Evolutionary conservation across 2,888 invertebrate species (phyloP).

Genomic region (Netelia inedita): DNA sequence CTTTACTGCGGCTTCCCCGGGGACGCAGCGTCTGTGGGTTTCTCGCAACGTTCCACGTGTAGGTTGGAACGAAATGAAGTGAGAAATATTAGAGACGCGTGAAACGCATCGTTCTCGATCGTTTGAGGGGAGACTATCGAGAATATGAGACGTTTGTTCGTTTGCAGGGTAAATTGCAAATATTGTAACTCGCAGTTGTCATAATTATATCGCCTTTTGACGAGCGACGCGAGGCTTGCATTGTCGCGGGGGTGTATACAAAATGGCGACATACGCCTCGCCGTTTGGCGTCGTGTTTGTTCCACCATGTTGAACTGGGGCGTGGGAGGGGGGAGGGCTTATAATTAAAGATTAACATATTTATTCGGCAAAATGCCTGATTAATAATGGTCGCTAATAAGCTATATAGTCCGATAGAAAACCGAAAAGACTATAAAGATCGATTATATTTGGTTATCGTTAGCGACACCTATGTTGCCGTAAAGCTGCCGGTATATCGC

Average conservation of each 20-base stretch:
- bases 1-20: constrained; percentile 41
- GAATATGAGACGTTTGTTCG: background rate
- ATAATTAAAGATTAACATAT: background rate
- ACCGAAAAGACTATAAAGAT: background rate
- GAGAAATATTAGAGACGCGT: background rate
- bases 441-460: background rate
- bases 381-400: background rate
- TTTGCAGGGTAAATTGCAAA: background rate
- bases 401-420: background rate
- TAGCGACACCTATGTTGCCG: background rate
- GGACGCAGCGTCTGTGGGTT: constrained; percentile 45
- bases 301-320: background rate
- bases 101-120: background rate
- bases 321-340: background rate
- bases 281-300: background rate
- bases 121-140: background rate
- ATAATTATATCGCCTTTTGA: constrained; percentile 2
- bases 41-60: constrained; percentile 48
- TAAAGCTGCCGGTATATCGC: too few species aligned
- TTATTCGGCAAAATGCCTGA: background rate
- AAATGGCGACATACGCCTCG: constrained; percentile 32
- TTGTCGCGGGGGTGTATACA: constrained; percentile 28
- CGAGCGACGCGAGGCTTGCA: constrained; percentile 3
- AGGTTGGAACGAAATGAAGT: constrained; percentile 35
- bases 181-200: background rate